Conservation (phyloP, 2,113 vertebrate genomes). For the Cacatua alba region DNA sequence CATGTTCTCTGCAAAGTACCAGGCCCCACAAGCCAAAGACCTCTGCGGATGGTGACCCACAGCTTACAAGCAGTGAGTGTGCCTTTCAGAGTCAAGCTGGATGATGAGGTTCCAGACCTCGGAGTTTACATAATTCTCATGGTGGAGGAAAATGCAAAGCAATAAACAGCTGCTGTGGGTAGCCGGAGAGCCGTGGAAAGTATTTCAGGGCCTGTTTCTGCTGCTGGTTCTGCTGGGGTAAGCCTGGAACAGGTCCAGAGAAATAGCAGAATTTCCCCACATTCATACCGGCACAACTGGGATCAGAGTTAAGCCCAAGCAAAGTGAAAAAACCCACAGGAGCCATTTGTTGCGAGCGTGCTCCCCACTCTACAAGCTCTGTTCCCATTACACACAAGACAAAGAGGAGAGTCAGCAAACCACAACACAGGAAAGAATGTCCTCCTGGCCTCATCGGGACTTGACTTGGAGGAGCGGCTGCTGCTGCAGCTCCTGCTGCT, state of each 20-base stretch:
- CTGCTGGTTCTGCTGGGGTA: background rate
- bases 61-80: background rate
- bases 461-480: background rate
- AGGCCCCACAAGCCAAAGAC: background rate
- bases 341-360: background rate
- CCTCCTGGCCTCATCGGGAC: background rate
- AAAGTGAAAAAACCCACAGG: background rate
- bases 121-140: background rate
- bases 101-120: background rate
- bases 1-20: background rate
- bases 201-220: background rate
- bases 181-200: background rate
- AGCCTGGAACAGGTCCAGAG: background rate
- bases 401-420: slow-evolving; percentile 58
- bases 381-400: background rate
- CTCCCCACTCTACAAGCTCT: background rate
- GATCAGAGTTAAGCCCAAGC: background rate
- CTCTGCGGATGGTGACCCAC: background rate
- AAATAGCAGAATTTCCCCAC: background rate
- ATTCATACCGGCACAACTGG: fast-evolving
- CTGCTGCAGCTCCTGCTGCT: background rate
- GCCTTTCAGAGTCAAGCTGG: fast-evolving
- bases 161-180: background rate
- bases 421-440: slow-evolving; percentile 59
- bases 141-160: background rate